Conservation (phyloP, 2,888 invertebrate species). For the Gastracanthus pulcherrimus region DNA sequence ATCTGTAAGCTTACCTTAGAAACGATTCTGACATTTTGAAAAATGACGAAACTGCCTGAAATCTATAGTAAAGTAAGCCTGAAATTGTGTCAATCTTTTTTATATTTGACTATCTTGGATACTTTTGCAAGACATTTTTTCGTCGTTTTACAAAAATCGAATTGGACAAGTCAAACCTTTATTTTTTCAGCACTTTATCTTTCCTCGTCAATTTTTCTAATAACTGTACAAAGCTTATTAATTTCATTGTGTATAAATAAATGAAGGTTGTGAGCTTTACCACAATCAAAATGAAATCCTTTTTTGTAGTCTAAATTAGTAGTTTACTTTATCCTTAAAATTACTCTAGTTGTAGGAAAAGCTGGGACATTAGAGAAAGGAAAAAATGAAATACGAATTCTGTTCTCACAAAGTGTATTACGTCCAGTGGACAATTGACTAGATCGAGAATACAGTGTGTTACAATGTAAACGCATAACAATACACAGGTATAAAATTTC, state of each 20-base stretch:
- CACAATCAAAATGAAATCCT: constrained; percentile 49
- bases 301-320: constrained; percentile 3
- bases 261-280: constrained; percentile 55
- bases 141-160: constrained; percentile 45
- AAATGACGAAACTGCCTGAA: constrained; percentile 44
- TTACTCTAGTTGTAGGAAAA: neutral
- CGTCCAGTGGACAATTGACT: constrained; percentile 72
- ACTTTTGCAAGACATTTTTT: constrained; percentile 48
- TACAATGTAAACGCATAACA: constrained; percentile 38
- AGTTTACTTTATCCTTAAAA: neutral
- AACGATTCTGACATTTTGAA: constrained; percentile 42
- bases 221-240: constrained; percentile 59
- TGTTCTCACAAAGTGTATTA: constrained; percentile 66
- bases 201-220: constrained; percentile 50
- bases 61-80: constrained; percentile 13
- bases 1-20: constrained; percentile 50
- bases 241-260: constrained; percentile 59
- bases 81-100: constrained; percentile 42
- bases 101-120: constrained; percentile 40
- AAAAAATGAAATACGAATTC: constrained; percentile 4
- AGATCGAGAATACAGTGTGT: constrained; percentile 67
- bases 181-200: constrained; percentile 42
- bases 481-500: constrained; percentile 35
- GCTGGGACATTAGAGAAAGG: neutral
- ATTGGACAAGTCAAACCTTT: constrained; percentile 26